Evolutionary conservation across 1,140 invertebrate species (phyloP), one percentile per base, ranked within the genome.

Genomic region (Euura lappo): DNA sequence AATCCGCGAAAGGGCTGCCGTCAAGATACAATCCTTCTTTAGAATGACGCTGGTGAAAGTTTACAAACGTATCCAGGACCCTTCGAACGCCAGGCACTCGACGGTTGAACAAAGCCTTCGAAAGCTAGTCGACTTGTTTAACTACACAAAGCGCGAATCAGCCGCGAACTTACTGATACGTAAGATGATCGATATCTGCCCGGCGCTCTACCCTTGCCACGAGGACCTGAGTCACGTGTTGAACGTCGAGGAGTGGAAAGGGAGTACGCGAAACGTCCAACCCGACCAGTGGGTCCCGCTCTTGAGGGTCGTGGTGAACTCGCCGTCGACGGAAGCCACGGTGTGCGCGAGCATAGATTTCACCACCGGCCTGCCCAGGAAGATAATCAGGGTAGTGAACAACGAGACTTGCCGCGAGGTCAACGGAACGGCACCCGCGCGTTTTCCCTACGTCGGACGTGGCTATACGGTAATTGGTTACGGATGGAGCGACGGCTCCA

Each of bases 391-490:
- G 10, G 78, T 85, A 0, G 84, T 86, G 51, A 74, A 86, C 70
- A 87, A 87, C 11, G 82, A 85, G 47, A 81, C 76, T 2, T 64
- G 64, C 3, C 44, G 64, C 7, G 86, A 87, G 68, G 75, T 87
- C 10, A 82, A 80, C n/a, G 80, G 79, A 10, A 73, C 75, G 3
- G 7, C 69, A n/a, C 73, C 81, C 2, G 42, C 47, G 65, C 67
- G 73, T 8, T 87, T 84, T 68, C 5, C 28, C 4, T 42, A 76
- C 5, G 77, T 79, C 28, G 46, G 47, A 7, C 68, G 73, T 0
- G 86, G 85, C 6, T 88, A 85, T 65, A 87, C 85, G 6, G 65
- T 87, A 0, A 69, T 88, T 4, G 79, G 80, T 65, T 87, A 86
- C 43, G 84, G 84, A 0, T 83, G 78, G 78, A 73, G 69, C 43